Evolutionary conservation across 1,140 invertebrate genomes (phyloP), one percentile per base, ranked within the genome.

Genomic region (Diorhabda carinulata): DNA sequence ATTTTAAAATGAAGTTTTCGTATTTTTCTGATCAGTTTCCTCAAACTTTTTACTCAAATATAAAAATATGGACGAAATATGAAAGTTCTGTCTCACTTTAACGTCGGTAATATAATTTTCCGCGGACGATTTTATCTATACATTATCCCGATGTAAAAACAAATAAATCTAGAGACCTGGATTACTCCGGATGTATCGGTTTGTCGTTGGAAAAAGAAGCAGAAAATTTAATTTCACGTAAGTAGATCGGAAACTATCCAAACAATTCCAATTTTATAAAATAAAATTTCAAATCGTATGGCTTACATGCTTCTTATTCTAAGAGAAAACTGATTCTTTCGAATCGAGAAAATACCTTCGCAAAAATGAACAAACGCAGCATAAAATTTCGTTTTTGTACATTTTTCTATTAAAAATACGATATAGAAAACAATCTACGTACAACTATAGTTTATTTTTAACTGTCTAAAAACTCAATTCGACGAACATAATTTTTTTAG

Each of bases 141-240:
- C 47, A 4, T 6, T 52, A 52, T 52, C 47, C 6, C n/a, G n/a
- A 52, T 52, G n/a, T 4, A 52, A 4, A 52, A 52, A 52, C 47
- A 52, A 52, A 52, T 52, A 52, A 52, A 52, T 52, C 47, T 52
- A 52, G 47, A 52, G n/a, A 52, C 4, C 6, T 52, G 47, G 47
- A 52, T 52, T 52, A 52, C 47, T 52, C n/a, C 47, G 47, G 47
- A 52, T 8, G n/a, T 25, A 25, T n/a, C n/a, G 47, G 47, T 52
- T n/a, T n/a, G 47, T n/a, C 47, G 47, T 4, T 52, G 47, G 47
- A 52, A 52, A 52, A 52, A n/a, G 47, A 52, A 52, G 47, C 47
- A 52, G 47, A 52, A 52, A 52, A 52, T 52, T 52, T 52, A 52
- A 52, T 52, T 52, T 52, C 47, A 52, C 47, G n/a, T 52, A 52